A percentile compares a stretch with the other conserved stretches of the same genome.
These are phyloP conservation scores for Sciurus niger DNA, from an alignment of 2,113 vertebrate species.

Conservation along the genomic window DNA sequence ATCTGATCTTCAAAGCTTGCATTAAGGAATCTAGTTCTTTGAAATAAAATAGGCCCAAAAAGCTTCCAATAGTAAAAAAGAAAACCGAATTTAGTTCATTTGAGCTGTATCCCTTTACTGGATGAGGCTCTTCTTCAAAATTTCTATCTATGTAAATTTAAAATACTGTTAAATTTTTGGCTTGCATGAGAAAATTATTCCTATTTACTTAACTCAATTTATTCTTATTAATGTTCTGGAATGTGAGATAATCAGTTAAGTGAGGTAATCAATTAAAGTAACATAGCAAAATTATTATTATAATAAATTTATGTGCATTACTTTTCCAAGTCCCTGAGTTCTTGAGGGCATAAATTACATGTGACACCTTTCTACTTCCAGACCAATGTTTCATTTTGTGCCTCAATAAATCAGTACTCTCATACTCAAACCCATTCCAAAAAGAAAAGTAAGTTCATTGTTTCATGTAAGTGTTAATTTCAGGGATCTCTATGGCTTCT, in stretches of 20 bases:
- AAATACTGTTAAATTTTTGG: slow-evolving; percentile 8
- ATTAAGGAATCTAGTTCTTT: background rate
- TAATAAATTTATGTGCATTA: background rate
- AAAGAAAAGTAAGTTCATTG: background rate
- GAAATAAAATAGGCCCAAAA: background rate
- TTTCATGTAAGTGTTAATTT: slow-evolving; percentile 3
- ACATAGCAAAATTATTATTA: background rate
- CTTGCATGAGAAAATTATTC: background rate
- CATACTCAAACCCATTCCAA: background rate
- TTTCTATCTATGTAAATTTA: background rate
- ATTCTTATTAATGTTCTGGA: slow-evolving; percentile 23
- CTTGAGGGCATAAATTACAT: background rate
- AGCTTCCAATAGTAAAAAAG: background rate
- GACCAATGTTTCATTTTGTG: background rate
- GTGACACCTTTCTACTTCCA: background rate
- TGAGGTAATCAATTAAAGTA: background rate
- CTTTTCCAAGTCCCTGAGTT: background rate
- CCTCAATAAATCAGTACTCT: background rate
- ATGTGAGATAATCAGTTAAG: background rate
- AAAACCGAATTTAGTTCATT: background rate
- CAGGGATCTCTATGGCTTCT: background rate
- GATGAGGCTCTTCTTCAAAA: background rate
- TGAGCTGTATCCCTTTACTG: background rate
- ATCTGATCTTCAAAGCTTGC: background rate
- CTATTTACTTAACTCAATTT: background rate